phyloP scores from a whole-genome alignment of 2,888 invertebrate species.

The Eristalis pertinax region DNA sequence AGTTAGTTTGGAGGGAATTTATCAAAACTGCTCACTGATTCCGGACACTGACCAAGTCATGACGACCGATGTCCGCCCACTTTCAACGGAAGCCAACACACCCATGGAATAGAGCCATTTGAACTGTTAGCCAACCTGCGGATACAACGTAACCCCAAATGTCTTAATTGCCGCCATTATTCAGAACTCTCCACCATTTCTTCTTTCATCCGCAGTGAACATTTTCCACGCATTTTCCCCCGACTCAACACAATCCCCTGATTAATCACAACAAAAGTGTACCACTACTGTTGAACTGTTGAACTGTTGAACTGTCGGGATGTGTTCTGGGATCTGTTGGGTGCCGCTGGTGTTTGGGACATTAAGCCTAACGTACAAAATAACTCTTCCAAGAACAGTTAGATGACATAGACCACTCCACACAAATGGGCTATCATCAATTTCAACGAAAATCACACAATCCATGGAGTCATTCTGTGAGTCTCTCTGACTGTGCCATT shows the following conservation, averaged over 20 bases:
- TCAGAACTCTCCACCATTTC: constrained; percentile 39
- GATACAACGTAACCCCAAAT: constrained; percentile 42
- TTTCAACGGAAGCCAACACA: constrained; percentile 46
- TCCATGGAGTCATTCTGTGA: constrained; percentile 34
- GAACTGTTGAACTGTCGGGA: neutral
- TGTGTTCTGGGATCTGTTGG: neutral
- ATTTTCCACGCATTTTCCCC: constrained; percentile 57
- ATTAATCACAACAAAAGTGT: constrained; percentile 57
- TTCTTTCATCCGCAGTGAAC: neutral
- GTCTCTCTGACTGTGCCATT: constrained; percentile 29
- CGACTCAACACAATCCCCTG: constrained; percentile 34
- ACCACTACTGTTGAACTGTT: constrained; percentile 40
- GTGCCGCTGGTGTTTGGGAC: neutral
- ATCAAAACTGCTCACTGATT: neutral
- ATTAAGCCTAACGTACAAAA: constrained; percentile 45
- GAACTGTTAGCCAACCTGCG: neutral
- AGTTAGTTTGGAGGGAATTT: constrained; percentile 10
- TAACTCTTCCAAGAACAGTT: constrained; percentile 47
- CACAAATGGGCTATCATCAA: constrained; percentile 54
- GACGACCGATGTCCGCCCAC: constrained; percentile 9
- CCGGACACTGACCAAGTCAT: neutral
- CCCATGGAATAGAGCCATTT: neutral
- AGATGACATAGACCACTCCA: constrained; percentile 37
- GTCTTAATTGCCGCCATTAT: constrained; percentile 60
- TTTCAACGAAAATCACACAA: constrained; percentile 29